These are phyloP conservation scores for Neodiprion virginianus DNA, from an alignment of 1,140 invertebrate genomes.

Conservation along the genomic window DNA sequence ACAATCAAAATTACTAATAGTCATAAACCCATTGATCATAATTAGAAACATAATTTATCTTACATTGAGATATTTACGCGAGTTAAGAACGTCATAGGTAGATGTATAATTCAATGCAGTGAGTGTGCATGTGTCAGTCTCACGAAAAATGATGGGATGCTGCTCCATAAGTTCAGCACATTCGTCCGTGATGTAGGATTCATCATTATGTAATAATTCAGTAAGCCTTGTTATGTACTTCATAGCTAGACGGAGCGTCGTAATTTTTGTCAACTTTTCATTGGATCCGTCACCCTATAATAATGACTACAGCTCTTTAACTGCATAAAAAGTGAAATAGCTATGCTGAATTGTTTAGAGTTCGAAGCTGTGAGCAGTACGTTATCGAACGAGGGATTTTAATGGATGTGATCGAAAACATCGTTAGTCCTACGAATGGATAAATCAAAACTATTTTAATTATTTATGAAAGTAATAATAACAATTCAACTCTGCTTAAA, in stretches of 20 bases:
- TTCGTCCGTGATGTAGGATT: background rate
- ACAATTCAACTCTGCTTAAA: too few species aligned
- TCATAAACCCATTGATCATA: background rate
- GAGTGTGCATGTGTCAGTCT: background rate
- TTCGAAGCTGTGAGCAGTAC: too few species aligned
- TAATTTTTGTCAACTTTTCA: conserved; percentile 89
- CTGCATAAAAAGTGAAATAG: background rate
- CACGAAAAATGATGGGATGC: background rate
- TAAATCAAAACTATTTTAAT: too few species aligned
- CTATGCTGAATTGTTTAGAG: too few species aligned
- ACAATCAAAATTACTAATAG: background rate
- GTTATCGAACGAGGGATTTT: background rate
- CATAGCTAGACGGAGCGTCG: conserved; percentile 85
- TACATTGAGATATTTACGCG: background rate
- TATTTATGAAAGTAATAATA: too few species aligned
- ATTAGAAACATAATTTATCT: background rate
- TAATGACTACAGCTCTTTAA: background rate
- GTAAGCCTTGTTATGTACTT: conserved; percentile 76
- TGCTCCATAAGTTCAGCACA: background rate
- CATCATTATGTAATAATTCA: background rate
- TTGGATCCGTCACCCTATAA: conserved; percentile 42
- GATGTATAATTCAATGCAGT: conserved; percentile 1
- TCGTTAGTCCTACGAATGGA: background rate
- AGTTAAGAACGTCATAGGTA: conserved; percentile 1
- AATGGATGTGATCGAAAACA: conserved; percentile 2